phyloP scores from a whole-genome alignment of 2,888 invertebrate species.

The Hypena proboscidalis region DNA sequence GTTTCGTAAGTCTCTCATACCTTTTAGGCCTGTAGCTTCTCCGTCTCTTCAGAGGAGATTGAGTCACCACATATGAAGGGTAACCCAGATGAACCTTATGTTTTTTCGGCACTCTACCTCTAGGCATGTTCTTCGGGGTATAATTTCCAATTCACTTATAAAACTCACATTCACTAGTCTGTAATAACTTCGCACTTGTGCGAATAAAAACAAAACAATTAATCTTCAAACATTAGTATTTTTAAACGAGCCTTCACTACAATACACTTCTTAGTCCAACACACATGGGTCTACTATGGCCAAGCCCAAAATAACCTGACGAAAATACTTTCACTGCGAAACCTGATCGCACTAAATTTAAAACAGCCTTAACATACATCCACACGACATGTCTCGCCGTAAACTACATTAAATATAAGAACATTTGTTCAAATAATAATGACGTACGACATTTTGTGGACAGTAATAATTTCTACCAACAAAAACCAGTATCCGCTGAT shows the following conservation, averaged over 20 bases:
- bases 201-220: slow-evolving; percentile 36
- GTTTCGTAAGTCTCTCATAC: too few species aligned
- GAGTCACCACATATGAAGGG: slow-evolving; percentile 43
- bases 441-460: slow-evolving; percentile 26
- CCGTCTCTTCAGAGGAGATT: slow-evolving; percentile 43
- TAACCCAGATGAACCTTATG: slow-evolving; percentile 29
- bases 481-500: slow-evolving; percentile 36
- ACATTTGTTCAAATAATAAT: slow-evolving; percentile 41
- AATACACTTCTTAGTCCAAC: slow-evolving; percentile 23
- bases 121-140: slow-evolving; percentile 38
- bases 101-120: slow-evolving; percentile 34
- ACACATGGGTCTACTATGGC: slow-evolving; percentile 17
- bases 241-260: slow-evolving; percentile 31
- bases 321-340: slow-evolving; percentile 20
- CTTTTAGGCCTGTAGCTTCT: slow-evolving; percentile 47
- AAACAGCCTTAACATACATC: slow-evolving; percentile 4
- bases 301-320: slow-evolving; percentile 20
- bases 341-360: slow-evolving; percentile 5
- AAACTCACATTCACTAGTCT: not conserved
- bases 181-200: slow-evolving; percentile 18
- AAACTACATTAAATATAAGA: slow-evolving; percentile 25
- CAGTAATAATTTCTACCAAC: slow-evolving; percentile 28
- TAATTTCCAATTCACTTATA: slow-evolving; percentile 1
- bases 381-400: slow-evolving; percentile 27
- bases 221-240: slow-evolving; percentile 35